Evolutionary conservation across 2,888 invertebrate genomes (phyloP).

Genomic region (Agrilus cyanescens): DNA sequence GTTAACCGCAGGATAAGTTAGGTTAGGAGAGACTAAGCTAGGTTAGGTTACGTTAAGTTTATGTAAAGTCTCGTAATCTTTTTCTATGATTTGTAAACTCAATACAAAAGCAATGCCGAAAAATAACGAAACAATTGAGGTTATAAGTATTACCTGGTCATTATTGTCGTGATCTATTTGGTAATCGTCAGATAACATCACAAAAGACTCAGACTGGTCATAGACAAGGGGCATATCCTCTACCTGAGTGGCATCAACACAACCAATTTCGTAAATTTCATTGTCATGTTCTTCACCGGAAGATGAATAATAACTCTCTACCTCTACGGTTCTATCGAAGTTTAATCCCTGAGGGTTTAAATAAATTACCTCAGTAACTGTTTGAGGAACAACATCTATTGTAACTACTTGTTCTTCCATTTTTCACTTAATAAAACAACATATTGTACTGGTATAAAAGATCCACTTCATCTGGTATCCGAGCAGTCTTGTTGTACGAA

Average conservation of each 20-base stretch:
- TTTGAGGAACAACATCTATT: conserved; percentile 20
- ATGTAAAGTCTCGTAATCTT: no score
- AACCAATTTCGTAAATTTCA: conserved; percentile 18
- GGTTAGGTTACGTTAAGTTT: no score
- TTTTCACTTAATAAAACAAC: neutral
- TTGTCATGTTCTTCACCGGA: conserved; percentile 8
- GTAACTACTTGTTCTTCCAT: conserved; percentile 18
- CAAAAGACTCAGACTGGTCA: conserved; percentile 18
- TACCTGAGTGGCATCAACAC: conserved; percentile 15
- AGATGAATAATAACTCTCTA: conserved; percentile 4
- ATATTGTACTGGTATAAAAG: neutral
- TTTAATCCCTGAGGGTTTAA: conserved; percentile 7
- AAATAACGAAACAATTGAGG: neutral
- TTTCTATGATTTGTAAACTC: no score
- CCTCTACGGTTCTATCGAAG: neutral
- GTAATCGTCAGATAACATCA: conserved; percentile 10
- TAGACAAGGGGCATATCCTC: conserved; percentile 13
- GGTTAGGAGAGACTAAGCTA: no score
- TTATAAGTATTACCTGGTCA: neutral
- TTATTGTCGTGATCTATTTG: no score
- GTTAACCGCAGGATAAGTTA: no score
- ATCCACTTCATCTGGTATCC: neutral
- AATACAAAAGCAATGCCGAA: conserved; percentile 1
- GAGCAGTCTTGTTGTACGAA: neutral
- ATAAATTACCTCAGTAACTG: conserved; percentile 20